Conservation (phyloP, 2,113 vertebrate genomes). For the Prionailurus viverrinus region DNA sequence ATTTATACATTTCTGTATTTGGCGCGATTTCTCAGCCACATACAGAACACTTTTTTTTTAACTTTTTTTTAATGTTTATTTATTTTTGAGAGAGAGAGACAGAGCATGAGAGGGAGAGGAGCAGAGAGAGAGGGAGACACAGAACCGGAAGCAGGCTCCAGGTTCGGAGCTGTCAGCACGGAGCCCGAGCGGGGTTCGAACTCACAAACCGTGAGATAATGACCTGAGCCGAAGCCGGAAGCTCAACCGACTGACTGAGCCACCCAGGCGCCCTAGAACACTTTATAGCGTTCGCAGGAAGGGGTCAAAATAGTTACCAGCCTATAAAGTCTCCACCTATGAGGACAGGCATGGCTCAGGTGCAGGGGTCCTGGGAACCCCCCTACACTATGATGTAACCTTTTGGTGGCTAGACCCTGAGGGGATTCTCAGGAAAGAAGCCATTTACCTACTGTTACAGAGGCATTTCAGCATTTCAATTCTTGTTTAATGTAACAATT, state of each 20-base stretch:
- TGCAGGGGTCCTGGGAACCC: rapidly evolving
- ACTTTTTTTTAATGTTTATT: no score
- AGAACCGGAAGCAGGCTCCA: no score
- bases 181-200: no score
- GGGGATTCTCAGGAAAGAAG: not conserved
- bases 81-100: no score
- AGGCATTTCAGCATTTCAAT: not conserved
- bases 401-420: not conserved
- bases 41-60: not conserved
- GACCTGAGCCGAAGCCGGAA: no score
- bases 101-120: no score
- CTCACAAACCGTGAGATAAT: no score
- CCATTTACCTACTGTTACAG: not conserved
- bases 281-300: not conserved
- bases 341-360: not conserved
- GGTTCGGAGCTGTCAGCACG: no score
- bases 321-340: not conserved
- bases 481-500: not conserved
- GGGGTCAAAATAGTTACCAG: not conserved
- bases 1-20: not conserved
- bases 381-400: not conserved
- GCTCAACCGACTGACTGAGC: no score
- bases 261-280: not conserved
- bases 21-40: not conserved
- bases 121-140: no score